A percentile compares a stretch with the other conserved stretches of the same genome.
Conservation (phyloP, 2,888 invertebrate genomes). For the Eledona agricola region DNA sequence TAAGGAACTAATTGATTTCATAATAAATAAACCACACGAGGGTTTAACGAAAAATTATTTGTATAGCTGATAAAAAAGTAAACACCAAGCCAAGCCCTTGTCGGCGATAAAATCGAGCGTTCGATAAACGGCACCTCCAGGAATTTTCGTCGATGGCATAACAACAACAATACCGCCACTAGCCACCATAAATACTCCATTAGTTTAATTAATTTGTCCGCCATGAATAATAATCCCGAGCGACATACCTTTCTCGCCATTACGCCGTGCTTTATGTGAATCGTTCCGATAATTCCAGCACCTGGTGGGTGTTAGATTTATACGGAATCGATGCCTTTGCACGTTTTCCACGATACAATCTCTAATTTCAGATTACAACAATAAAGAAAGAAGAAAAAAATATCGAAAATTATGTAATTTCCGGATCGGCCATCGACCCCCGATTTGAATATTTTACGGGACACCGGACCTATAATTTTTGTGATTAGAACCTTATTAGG, state of each 20-base stretch:
- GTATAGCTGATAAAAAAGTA: too few relatives aligned
- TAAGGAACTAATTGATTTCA: too few relatives aligned
- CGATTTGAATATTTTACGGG: constrained; percentile 33
- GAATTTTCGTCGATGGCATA: not conserved
- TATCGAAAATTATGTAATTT: constrained; percentile 26
- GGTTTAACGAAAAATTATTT: constrained; percentile 1
- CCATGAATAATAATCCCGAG: constrained; percentile 5
- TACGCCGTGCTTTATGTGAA: too few relatives aligned
- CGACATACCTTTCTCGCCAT: constrained; percentile 1
- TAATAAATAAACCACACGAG: not conserved
- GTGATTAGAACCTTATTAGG: constrained; percentile 35
- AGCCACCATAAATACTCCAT: constrained; percentile 20
- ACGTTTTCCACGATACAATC: constrained; percentile 2
- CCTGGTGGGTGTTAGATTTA: constrained; percentile 2
- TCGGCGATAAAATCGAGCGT: not conserved
- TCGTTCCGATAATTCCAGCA: too few relatives aligned
- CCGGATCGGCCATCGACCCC: constrained; percentile 18
- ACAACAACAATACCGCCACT: not conserved
- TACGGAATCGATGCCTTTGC: constrained; percentile 5
- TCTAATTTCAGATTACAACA: too few relatives aligned
- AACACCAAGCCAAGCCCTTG: too few relatives aligned
- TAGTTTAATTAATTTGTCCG: constrained; percentile 24
- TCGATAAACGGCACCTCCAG: not conserved
- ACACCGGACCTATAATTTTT: constrained; percentile 22
- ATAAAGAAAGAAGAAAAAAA: too few relatives aligned